Base-by-base conservation (phyloP, 2,797 vertebrate genomes). In the Sebastes reedi region DNA sequence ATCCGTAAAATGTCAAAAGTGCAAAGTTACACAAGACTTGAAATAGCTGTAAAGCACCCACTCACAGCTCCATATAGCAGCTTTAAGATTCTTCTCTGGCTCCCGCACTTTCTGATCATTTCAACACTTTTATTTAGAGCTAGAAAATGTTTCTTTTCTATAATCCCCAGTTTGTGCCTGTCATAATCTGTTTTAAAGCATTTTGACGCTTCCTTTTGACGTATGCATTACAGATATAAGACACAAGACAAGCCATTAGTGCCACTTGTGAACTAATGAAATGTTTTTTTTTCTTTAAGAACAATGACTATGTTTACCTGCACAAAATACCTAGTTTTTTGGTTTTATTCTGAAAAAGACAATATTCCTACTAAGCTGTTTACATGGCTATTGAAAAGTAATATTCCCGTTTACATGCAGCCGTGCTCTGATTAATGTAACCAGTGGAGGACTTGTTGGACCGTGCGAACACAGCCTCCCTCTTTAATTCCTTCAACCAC, bases 1-100 rank as follows among this genome's bases (percentile, higher is more conserved):
- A 55, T 67, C 71, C 7, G 20, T 80, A 59, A 76, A 76, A 83
- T 85, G 79, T 86, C 71, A 83, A 75, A 80, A 82, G 80, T 72
- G 39, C 69, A 81, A 67, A 76, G 66, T 77, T 74, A 56, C 39
- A 86, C 18, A 55, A 34, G 24, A 68, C 32, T 30, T 69, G 13
- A 77, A 67, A 60, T 32, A 39, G 39, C 59, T 69, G 2, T 61
- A 9, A 81, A 68, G 61, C 78, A 29, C 59, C 77, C 77, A 78
- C 77, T 70, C 85, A 54, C 25, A 46, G 24, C 34, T 59, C 52
- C n/a, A 32, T 30, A 60, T 14, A 32, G 39, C 30, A 64, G 30
- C n/a, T 74, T 67, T 24, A 10, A 68, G 59, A 46, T 32, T 12
- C 27, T 22, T 22, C 4, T 85, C 16, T 66, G 39, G 59, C 58